Evolutionary conservation across 2,888 invertebrate species (phyloP).

Genomic region (Drosophila anomalata): DNA sequence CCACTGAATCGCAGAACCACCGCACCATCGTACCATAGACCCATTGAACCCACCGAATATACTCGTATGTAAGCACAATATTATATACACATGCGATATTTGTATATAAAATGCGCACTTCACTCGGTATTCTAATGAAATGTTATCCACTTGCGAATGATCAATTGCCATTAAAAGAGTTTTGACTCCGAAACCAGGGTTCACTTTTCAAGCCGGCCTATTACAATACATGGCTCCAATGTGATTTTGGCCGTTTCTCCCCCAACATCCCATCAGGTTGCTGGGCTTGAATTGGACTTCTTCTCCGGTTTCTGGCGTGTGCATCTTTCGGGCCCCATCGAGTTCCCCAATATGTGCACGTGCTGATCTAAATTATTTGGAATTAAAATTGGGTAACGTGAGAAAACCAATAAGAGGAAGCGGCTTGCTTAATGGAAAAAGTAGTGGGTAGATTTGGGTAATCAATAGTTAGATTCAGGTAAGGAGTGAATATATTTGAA

Average conservation of each 20-base stretch:
- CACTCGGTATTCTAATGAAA: conserved; percentile 79
- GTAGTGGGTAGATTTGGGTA: background rate
- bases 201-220: conserved; percentile 48
- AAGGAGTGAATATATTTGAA: too few relatives aligned
- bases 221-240: conserved; percentile 24
- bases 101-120: conserved; percentile 54
- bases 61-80: conserved; percentile 8
- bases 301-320: background rate
- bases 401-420: too few relatives aligned
- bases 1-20: conserved; percentile 21
- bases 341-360: background rate
- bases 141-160: conserved; percentile 82
- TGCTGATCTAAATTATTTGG: conserved; percentile 1
- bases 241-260: conserved; percentile 4
- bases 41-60: conserved; percentile 8
- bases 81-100: conserved; percentile 10
- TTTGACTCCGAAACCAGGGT: conserved; percentile 75
- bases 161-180: conserved; percentile 83
- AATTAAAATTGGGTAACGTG: background rate
- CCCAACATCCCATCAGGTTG: background rate
- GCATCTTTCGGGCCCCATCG: conserved; percentile 2
- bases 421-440: too few relatives aligned
- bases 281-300: conserved; percentile 13
- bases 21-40: background rate
- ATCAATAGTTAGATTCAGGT: background rate